Evolutionary conservation across 2,113 vertebrate species (phyloP), one percentile per base, ranked within the genome.

Genomic region (Alectura lathami): DNA sequence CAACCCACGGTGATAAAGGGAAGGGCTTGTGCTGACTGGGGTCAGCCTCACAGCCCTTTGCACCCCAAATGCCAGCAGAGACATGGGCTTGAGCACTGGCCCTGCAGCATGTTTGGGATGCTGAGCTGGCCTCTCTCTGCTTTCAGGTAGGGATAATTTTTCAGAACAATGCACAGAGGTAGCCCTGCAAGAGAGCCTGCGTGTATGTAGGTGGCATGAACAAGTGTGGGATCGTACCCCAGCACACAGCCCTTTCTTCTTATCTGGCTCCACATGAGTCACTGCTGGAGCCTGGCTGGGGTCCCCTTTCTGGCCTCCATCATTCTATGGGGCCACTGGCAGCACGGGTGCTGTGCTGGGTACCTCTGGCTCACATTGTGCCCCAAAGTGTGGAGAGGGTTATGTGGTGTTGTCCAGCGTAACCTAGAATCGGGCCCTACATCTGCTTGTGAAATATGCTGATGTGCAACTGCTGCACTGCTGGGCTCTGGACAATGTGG

Each of bases 281-380:
- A 2, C 50, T 53, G 5, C 26, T 24, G 38, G 5, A 4, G 15
- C 53, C 30, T 0, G 1, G 7, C 4, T 8, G 0, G 1, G 3
- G n/a, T 6, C 3, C 4, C 34, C 62, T 32, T 40, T 18, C 57
- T 51, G 32, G 4, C 6, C 14, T 6, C 51, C 6, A 1, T 0
- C 1, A 3, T 6, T 43, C 3, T 1, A 1, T 1, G 13, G 29
- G 29, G 18, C 0, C 1, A 4, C 36, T 42, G 60, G 32, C 3
- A 32, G n/a, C 48, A 23, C 2, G 17, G 42, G 23, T 40, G 36
- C 40, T 86, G 73, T 21, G 48, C 77, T 48, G 36, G 67, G 51
- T 45, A 26, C 17, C 10, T 7, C 0, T 68, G 57, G 27, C 18
- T 78, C 13, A 13, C 21, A 12, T 0, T 30, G 26, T 13, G 17